Base-by-base conservation (phyloP, 2,113 vertebrate species). In the Bubo scandiacus region DNA sequence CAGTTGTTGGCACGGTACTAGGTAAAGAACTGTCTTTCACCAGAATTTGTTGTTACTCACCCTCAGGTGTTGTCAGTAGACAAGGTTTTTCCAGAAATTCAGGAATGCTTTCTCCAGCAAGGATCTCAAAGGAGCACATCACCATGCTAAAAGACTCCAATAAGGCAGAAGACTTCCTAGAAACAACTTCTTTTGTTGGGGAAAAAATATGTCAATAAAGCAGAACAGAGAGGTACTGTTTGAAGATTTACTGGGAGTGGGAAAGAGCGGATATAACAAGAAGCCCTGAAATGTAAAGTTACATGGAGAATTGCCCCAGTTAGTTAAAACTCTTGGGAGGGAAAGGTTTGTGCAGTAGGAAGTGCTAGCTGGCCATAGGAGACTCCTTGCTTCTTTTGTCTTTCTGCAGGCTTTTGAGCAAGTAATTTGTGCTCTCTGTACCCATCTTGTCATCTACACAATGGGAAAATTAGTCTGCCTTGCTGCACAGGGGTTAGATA, bases 61-160 rank as follows among this genome's bases (percentile, higher is more conserved):
- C 95, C 73, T 98, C 3, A 0, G 78, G 42, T 14, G 92, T 88
- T 25, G 96, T 91, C 82, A 98, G 36, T 4, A 88, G 97, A 15
- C 52, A 94, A 80, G 96, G 95, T 75, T 98, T 98, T 93, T 97
- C 97, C 88, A 97, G 72, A 85, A 98, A 98, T 95, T 98, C 97
- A 74, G 97, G 98, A 94, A 97, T 59, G 54, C 94, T 97, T 70
- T 98, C 87, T 82, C 97, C 98, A 45, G 91, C 40, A 66, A 97
- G 98, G 77, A 98, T 86, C 66, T 95, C 74, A 30, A 95, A 75
- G 75, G 95, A 98, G 66, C 81, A 97, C 12, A 94, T 91, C 71
- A 97, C 88, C 95, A 98, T 91, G 73, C 81, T 97, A 93, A 98
- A 98, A 66, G 94, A 97, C 93, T 98, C 96, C 80, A 94, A 40